These are phyloP conservation scores for Stichopus horrens DNA, from an alignment of 53 echinoderm and acorn worm species.

Conservation along the genomic window DNA sequence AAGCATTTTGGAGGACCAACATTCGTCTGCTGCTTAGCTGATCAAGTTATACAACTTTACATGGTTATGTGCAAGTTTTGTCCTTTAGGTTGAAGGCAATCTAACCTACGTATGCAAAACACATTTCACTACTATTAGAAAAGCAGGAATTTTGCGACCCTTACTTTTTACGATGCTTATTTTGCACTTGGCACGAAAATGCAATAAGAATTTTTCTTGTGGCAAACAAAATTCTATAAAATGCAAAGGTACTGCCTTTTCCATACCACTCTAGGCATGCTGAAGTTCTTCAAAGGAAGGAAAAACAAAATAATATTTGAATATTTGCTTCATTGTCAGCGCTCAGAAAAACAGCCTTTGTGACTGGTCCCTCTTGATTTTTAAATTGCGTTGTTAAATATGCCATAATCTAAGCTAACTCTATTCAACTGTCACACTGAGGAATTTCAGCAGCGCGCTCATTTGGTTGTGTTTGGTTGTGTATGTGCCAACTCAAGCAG, in stretches of 20 bases:
- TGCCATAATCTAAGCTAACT: conserved; percentile 2
- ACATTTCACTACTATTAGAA: no score
- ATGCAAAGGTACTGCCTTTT: neutral
- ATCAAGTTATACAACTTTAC: no score
- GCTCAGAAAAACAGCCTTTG: neutral
- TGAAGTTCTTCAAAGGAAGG: neutral
- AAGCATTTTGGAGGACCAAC: no score
- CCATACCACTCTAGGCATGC: no score
- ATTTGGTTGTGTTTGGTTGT: neutral
- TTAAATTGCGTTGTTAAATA: neutral
- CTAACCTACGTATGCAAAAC: no score
- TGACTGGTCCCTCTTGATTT: neutral
- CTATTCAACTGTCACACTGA: neutral
- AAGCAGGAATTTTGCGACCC: no score
- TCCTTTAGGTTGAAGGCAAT: no score
- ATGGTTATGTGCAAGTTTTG: no score
- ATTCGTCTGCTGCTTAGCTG: no score
- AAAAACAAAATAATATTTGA: neutral
- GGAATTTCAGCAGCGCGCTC: neutral
- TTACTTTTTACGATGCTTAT: no score
- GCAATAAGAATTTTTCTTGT: neutral
- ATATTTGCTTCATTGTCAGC: neutral
- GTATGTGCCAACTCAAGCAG: conserved; percentile 9
- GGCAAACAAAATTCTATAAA: neutral
- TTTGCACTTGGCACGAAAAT: no score